A percentile compares a stretch with the other conserved stretches of the same genome.
phyloP scores from a whole-genome alignment of 2,888 invertebrate species.

The Phengaris alcon region DNA sequence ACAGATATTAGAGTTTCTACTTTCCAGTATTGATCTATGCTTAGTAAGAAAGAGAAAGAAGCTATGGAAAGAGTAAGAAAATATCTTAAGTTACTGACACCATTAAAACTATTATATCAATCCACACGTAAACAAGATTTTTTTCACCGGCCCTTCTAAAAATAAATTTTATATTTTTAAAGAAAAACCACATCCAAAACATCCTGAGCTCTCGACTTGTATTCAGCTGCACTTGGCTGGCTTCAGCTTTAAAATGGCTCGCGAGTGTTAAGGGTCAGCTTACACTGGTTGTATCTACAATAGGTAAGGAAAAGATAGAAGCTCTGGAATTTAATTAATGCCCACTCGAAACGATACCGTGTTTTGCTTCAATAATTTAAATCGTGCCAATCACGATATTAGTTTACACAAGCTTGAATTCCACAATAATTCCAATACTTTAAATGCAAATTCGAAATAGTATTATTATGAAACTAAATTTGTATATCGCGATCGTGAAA shows the following conservation, averaged over 20 bases:
- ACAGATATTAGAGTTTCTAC: neutral
- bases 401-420: neutral
- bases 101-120: neutral
- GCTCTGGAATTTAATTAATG: conserved; percentile 60
- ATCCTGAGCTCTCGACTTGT: conserved; percentile 43
- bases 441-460: neutral
- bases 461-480: neutral
- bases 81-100: neutral
- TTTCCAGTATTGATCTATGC: neutral
- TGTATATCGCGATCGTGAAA: no score
- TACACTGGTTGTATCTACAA: conserved; percentile 45
- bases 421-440: neutral
- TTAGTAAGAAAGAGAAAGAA: neutral
- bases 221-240: conserved; percentile 40
- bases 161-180: conserved; percentile 22
- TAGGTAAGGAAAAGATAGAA: conserved; percentile 46
- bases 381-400: neutral
- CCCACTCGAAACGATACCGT: conserved; percentile 50
- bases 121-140: conserved; percentile 2
- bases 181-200: conserved; percentile 36
- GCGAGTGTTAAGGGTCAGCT: conserved; percentile 45
- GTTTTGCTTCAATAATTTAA: neutral
- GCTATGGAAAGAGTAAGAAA: neutral
- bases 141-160: conserved; percentile 13
- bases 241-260: conserved; percentile 36